These are phyloP conservation scores for Xiphias gladius DNA, from an alignment of 2,113 vertebrate genomes.

Conservation along the genomic window DNA sequence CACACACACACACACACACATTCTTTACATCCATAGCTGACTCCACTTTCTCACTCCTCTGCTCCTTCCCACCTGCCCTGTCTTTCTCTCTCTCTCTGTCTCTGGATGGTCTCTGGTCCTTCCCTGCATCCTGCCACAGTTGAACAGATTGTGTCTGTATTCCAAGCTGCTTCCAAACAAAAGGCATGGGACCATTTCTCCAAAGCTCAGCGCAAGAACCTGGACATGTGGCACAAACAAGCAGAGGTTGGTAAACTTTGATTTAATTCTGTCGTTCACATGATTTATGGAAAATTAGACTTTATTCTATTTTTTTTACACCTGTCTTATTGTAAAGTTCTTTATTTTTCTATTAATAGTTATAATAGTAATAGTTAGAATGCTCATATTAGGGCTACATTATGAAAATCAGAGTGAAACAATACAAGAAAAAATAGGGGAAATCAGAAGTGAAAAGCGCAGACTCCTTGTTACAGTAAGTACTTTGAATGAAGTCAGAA, in stretches of 20 bases:
- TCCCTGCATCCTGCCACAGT: conserved; percentile 91
- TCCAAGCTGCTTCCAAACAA: conserved; percentile 99
- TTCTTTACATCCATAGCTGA: conserved; percentile 88
- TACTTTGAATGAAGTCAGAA: conserved; percentile 45
- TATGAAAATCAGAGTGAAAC: background rate
- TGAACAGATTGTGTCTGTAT: conserved; percentile 99
- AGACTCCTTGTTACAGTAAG: conserved; percentile 68
- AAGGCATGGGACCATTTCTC: conserved; percentile 99
- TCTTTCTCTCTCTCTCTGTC: conserved; percentile 83
- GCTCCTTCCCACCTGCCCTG: conserved; percentile 88
- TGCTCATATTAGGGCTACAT: background rate
- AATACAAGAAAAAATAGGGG: background rate
- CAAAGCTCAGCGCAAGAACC: conserved; percentile 99
- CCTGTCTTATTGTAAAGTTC: conserved; percentile 31
- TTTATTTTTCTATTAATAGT: conserved; percentile 6
- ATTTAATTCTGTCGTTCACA: conserved; percentile 53
- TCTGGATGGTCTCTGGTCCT: conserved; percentile 89
- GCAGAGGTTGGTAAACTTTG: conserved; percentile 92
- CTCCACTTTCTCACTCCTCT: conserved; percentile 93
- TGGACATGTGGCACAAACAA: conserved; percentile 99
- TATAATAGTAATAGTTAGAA: conserved; percentile 6
- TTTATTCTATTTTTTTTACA: conserved; percentile 40
- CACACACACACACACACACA: conserved; percentile 15
- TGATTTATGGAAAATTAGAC: conserved; percentile 52
- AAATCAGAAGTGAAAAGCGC: conserved; percentile 34